Evolutionary conservation across 1,140 invertebrate genomes (phyloP).

Genomic region (Nephila pilipes): DNA sequence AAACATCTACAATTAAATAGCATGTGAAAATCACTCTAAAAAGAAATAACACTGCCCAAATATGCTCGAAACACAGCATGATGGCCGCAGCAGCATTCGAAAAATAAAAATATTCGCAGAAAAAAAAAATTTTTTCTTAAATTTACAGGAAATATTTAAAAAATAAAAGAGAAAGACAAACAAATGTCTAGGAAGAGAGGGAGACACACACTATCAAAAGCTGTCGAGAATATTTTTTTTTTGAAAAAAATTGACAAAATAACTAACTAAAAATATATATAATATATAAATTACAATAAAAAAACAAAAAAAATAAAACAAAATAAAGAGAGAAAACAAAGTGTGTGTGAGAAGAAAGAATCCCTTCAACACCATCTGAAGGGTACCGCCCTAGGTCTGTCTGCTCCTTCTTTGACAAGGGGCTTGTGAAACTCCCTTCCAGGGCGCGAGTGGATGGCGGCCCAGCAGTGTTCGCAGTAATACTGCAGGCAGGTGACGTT

Average conservation of each 20-base stretch:
- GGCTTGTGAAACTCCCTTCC: conserved; percentile 99
- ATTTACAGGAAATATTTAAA: not conserved
- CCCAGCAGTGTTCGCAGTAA: conserved; percentile 99
- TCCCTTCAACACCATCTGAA: conserved; percentile 80
- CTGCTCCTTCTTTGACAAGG: conserved; percentile 98
- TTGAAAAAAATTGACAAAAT: not conserved
- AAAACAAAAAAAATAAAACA: not conserved
- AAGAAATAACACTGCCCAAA: conserved; percentile 58
- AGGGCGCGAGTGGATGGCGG: conserved; percentile 97
- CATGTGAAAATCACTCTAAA: conserved; percentile 30
- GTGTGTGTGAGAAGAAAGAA: not conserved
- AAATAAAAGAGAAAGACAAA: not conserved
- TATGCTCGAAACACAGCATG: conserved; percentile 60
- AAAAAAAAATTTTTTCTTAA: conserved; percentile 4
- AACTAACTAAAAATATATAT: not conserved
- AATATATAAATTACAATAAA: not conserved
- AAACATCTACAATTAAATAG: conserved; percentile 22
- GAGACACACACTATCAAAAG: conserved; percentile 20
- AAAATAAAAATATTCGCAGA: conserved; percentile 2
- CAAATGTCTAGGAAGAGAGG: not conserved
- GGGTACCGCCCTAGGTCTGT: conserved; percentile 85
- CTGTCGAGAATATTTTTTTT: conserved; percentile 2
- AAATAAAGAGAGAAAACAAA: not conserved
- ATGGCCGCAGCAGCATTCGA: conserved; percentile 38
- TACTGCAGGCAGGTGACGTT: conserved; percentile 99